Percentiles rank a stretch among this genome's conserved stretches.
phyloP scores from a whole-genome alignment of 2,113 vertebrate species.

The Dicrurus megarhynchus region DNA sequence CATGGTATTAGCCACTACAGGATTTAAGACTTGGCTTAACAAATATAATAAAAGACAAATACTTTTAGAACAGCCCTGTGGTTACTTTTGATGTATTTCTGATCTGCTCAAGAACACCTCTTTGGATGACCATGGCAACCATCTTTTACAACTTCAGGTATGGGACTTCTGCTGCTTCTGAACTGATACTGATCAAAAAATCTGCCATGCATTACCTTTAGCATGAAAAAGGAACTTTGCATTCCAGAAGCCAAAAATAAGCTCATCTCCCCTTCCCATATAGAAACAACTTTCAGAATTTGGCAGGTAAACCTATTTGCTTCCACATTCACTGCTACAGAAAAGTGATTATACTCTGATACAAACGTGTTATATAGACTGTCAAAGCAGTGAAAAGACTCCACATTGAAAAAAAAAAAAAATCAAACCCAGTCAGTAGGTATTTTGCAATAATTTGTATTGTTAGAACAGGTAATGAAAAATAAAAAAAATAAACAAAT shows the following conservation, averaged over 20 bases:
- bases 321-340: neutral
- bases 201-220: neutral
- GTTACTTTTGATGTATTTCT: neutral
- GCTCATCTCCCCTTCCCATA: neutral
- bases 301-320: neutral
- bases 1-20: neutral
- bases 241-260: neutral
- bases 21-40: neutral
- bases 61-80: neutral
- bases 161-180: neutral
- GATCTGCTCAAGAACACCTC: neutral
- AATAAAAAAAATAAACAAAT: neutral
- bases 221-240: neutral
- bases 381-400: neutral
- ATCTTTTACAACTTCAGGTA: neutral
- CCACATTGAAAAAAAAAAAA: neutral
- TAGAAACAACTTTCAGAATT: neutral
- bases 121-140: neutral
- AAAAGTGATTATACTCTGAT: neutral
- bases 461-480: neutral
- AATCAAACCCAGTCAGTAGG: neutral
- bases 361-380: neutral
- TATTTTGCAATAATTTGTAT: neutral
- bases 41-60: neutral
- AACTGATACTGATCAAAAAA: neutral